phyloP scores from a whole-genome alignment of 2,888 invertebrate genomes.

The Patella ulyssiponensis region DNA sequence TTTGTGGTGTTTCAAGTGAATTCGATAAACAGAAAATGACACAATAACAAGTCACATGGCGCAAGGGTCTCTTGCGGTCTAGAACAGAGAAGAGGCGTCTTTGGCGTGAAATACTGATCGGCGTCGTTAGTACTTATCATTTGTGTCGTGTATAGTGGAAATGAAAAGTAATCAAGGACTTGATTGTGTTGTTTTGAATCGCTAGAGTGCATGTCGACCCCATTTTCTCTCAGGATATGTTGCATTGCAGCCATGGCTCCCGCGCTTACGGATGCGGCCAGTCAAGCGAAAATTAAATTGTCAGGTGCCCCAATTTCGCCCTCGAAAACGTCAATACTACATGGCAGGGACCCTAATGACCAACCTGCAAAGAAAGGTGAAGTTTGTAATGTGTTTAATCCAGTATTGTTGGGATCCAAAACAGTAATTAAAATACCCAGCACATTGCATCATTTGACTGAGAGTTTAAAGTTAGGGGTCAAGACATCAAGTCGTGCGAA shows the following conservation, averaged over 20 bases:
- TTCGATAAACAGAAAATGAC: too few species aligned
- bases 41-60: too few species aligned
- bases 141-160: too few species aligned
- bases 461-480: not conserved
- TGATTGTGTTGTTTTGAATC: too few species aligned
- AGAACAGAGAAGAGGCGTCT: too few species aligned
- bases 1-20: too few species aligned
- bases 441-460: not conserved
- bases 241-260: slow-evolving; percentile 84
- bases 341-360: not conserved
- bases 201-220: slow-evolving; percentile 53
- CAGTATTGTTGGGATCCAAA: not conserved
- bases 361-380: not conserved
- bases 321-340: slow-evolving; percentile 20
- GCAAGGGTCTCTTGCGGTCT: too few species aligned
- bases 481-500: not conserved
- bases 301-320: slow-evolving; percentile 49
- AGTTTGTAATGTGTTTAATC: not conserved
- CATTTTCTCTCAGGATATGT: slow-evolving; percentile 67
- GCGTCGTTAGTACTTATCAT: too few species aligned
- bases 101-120: too few species aligned
- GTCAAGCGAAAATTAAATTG: slow-evolving; percentile 67
- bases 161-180: too few species aligned
- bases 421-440: not conserved
- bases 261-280: slow-evolving; percentile 85